Evolutionary conservation across 2,113 vertebrate genomes (phyloP).

Genomic region (Noturus placidus): DNA sequence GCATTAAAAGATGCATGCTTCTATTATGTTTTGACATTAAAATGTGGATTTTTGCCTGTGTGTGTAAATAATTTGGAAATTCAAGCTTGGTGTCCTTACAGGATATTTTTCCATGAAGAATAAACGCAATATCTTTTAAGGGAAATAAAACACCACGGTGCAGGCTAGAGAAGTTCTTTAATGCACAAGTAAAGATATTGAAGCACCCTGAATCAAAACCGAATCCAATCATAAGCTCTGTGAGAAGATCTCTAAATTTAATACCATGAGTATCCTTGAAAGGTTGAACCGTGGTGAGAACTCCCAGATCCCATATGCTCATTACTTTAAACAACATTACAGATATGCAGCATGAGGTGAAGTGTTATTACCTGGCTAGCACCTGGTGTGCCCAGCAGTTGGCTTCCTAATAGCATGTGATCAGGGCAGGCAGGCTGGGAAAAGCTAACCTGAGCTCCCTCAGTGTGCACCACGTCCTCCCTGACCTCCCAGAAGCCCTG

Average conservation of each 20-base stretch:
- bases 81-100: not conserved
- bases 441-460: constrained; percentile 88
- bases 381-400: constrained; percentile 87
- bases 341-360: not conserved
- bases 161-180: not conserved
- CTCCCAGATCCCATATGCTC: not conserved
- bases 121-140: not conserved
- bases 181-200: not conserved
- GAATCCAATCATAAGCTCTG: not conserved
- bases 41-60: not conserved
- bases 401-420: constrained; percentile 92
- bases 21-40: not conserved
- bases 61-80: not conserved
- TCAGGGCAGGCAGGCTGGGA: constrained; percentile 90
- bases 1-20: too few species aligned
- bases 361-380: constrained; percentile 85
- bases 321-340: not conserved
- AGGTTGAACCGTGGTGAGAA: not conserved
- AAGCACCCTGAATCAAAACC: not conserved
- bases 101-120: not conserved
- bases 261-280: not conserved
- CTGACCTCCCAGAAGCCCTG: constrained; percentile 77
- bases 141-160: not conserved
- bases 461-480: constrained; percentile 65
- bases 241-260: not conserved